Evolutionary conservation across 2,888 invertebrate genomes (phyloP).

Genomic region (Drosophila pegasa): DNA sequence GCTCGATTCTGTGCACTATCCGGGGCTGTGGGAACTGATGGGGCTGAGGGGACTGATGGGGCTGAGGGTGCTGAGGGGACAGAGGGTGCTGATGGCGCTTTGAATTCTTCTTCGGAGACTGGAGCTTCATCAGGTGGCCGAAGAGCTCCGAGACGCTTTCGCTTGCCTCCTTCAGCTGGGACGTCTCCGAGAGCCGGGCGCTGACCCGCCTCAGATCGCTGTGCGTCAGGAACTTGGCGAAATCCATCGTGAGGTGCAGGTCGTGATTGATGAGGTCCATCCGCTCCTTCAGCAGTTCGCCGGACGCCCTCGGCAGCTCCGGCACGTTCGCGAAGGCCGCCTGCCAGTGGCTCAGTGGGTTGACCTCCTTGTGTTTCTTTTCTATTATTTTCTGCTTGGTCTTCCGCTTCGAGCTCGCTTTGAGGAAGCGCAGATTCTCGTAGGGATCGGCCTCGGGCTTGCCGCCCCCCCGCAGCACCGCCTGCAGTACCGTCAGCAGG

Average conservation of each 20-base stretch:
- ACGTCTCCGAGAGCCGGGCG: background rate
- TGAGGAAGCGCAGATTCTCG: accelerated
- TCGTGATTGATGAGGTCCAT: background rate
- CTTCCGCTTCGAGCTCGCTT: background rate
- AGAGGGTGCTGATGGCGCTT: too few species aligned
- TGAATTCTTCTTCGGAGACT: too few species aligned
- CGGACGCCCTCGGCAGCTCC: background rate
- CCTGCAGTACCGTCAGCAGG: conserved; percentile 38
- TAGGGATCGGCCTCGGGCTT: accelerated
- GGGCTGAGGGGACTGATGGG: too few species aligned
- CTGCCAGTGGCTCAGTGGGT: background rate
- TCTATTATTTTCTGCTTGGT: too few species aligned
- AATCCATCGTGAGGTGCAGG: accelerated
- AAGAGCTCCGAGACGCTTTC: too few species aligned
- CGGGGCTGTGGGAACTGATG: too few species aligned
- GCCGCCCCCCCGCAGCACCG: conserved; percentile 8
- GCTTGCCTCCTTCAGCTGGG: accelerated
- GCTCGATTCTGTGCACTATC: too few species aligned
- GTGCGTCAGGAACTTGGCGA: background rate
- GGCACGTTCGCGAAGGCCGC: background rate
- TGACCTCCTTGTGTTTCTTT: too few species aligned
- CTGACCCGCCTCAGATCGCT: background rate
- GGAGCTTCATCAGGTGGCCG: too few species aligned
- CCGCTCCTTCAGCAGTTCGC: background rate
- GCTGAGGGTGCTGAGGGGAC: too few species aligned